Evolutionary conservation across 2,888 invertebrate genomes (phyloP).

Genomic region (Apodemia mormo): DNA sequence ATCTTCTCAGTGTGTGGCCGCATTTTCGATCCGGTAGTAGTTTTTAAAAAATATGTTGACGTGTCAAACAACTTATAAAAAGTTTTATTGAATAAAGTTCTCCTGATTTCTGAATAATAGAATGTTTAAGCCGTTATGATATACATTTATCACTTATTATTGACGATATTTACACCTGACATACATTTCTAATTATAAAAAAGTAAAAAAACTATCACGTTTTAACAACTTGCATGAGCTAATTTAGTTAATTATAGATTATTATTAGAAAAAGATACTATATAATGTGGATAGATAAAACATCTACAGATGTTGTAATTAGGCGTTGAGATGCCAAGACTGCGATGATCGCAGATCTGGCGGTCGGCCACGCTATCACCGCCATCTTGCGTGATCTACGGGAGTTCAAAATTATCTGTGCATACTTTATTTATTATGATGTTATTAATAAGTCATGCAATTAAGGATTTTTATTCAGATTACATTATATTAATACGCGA

Average conservation of each 20-base stretch:
- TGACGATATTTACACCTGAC: too few relatives aligned
- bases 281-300: constrained; percentile 27
- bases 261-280: constrained; percentile 30
- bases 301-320: constrained; percentile 35
- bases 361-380: constrained; percentile 68
- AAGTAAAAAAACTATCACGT: too few relatives aligned
- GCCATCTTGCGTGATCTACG: constrained; percentile 76
- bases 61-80: too few relatives aligned
- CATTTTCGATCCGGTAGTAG: too few relatives aligned
- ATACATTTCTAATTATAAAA: too few relatives aligned
- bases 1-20: too few relatives aligned
- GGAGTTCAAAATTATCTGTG: constrained; percentile 49
- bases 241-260: neutral
- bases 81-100: too few relatives aligned
- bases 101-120: too few relatives aligned
- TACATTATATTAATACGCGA: too few relatives aligned
- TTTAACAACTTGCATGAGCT: constrained; percentile 1
- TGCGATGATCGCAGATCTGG: constrained; percentile 67
- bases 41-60: too few relatives aligned
- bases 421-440: constrained; percentile 19
- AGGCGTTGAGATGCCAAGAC: constrained; percentile 33
- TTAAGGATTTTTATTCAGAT: neutral
- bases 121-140: too few relatives aligned
- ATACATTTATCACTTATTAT: too few relatives aligned
- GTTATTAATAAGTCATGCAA: neutral